Evolutionary conservation across 23 tunicate genomes (phyloP), one percentile per base, ranked within the genome.

Genomic region (Phallusia fumigata): DNA sequence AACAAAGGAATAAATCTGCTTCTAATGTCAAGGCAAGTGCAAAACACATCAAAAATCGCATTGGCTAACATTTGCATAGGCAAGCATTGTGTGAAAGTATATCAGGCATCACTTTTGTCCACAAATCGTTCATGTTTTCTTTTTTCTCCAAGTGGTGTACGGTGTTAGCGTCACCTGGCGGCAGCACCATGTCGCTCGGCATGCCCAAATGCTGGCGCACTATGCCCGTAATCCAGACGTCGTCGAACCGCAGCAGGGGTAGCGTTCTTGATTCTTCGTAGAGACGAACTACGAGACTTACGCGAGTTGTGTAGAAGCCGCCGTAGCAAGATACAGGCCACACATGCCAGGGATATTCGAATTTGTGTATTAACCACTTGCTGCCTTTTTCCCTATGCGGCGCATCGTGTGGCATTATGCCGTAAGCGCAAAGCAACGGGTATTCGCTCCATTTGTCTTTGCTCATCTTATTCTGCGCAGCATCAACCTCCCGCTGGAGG

Each of bases 161-260:
- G 10, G 47, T 40, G 47, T 40, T 40, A 40, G 5, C 47, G 47
- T 40, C 47, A 40, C 69, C 69, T 58, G 26, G 69, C 16, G 77
- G 40, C 12, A 74, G 36, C 19, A 74, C 33, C 77, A 74, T 74
- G 12, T 74, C 77, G 40, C n/a, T 30, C 12, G 77, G 77, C 77
- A 74, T 74, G 8, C 77, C 77, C 12, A 31, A 19, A 19, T 33
- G 36, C 22, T 74, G 36, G 12, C 77, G 36, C 36, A 74, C 31
- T 33, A 74, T 30, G 40, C 77, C 77, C 8, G 77, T 74, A 11
- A 74, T 11, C 77, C 77, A 74, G 22, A 74, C 77, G 77, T 74
- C 77, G 40, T 74, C 77, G 5, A 74, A 32, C 3, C 22, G 36
- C n/a, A 74, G 77, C 13, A 33, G 13, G 10, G 22, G 31, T 16